Evolutionary conservation across 2,113 vertebrate species (phyloP).

Genomic region (Turdus rufiventris): DNA sequence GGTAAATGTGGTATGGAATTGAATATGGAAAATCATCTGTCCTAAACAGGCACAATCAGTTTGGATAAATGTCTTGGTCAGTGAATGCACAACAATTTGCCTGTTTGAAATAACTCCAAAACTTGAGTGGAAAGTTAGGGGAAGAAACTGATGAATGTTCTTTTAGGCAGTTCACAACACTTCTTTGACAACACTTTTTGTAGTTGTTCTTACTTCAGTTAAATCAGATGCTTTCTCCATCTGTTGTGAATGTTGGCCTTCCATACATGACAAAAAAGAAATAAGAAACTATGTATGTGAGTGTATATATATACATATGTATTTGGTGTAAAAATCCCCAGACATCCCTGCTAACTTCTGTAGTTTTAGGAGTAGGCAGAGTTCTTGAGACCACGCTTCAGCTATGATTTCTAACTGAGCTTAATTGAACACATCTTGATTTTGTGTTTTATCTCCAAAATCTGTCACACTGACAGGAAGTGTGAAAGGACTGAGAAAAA

Average conservation of each 20-base stretch:
- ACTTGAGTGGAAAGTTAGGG: not conserved
- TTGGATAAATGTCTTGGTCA: not conserved
- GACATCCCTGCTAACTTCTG: not conserved
- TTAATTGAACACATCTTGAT: not conserved
- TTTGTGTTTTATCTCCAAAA: not conserved
- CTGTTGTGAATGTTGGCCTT: not conserved
- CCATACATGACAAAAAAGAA: not conserved
- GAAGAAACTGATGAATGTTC: not conserved
- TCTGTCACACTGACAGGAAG: not conserved
- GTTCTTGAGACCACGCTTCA: not conserved
- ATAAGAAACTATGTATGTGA: not conserved
- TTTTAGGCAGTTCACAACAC: not conserved
- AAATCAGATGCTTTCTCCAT: not conserved
- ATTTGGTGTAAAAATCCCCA: not conserved
- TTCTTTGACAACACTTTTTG: not conserved
- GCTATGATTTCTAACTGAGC: not conserved
- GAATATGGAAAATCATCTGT: not conserved
- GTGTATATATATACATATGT: not conserved
- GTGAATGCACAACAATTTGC: not conserved
- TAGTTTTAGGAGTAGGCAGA: not conserved
- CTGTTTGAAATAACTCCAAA: not conserved
- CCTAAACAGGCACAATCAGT: not conserved
- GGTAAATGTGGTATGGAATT: not conserved
- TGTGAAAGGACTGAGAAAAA: not conserved
- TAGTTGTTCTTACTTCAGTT: not conserved